Evolutionary conservation across 2,888 invertebrate species (phyloP), one percentile per base, ranked within the genome.

Genomic region (Caenorhabditis plicata): DNA sequence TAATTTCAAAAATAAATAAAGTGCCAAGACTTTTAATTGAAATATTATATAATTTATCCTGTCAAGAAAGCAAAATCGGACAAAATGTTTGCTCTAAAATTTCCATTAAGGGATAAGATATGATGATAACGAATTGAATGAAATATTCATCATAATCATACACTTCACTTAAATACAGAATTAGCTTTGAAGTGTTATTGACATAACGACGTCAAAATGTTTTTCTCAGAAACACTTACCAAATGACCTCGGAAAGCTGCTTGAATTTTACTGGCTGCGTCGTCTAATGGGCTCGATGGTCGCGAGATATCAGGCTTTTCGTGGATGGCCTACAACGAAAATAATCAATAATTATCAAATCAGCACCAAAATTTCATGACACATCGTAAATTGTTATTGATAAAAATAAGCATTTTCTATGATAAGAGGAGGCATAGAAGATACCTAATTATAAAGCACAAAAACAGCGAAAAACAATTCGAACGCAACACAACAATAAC

Each of bases 221-320:
- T n/a, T n/a, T n/a, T n/a, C n/a, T n/a, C n/a, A n/a, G n/a, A n/a
- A n/a, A 42, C 38, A 54, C 29, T 84, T 90, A 90, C 88, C 87
- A 90, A 88, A 84, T 91, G 91, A 50, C 91, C 91, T 71, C 91
- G 87, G 86, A 91, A 92, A 17, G 90, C 90, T 7, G 91, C 91
- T 83, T 92, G 91, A 82, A 92, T 92, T 86, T 90, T 91, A 44
- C 89, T 88, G 29, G 91, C 92, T 4, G 76, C 77, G 13, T 75
- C 64, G 85, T 86, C 78, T 22, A 73, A 52, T 32, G 68, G 68
- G 20, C 54, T 54, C 0, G 46, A 33, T 29, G 54, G 47, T 17
- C 63, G 47, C 2, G 50, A 27, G n/a, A 48, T n/a, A 3, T 20
- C 32, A 15, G 33, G 43, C 19, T 45, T 43, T 13, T 17, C 11